phyloP scores from a whole-genome alignment of 1,140 invertebrate genomes.

The Chelonus insularis region DNA sequence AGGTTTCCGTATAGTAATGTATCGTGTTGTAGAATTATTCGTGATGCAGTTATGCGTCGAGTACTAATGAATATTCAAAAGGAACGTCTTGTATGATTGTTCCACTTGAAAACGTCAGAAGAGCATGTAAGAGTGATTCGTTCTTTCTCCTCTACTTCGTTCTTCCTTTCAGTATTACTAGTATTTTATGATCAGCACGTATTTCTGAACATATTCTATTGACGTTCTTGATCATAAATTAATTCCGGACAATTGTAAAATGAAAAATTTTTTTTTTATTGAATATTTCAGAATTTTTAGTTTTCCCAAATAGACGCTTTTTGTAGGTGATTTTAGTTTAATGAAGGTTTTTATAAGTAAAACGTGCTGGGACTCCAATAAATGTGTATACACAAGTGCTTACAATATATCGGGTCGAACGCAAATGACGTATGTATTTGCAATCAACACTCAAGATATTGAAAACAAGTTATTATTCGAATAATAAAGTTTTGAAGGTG shows the following conservation, averaged over 20 bases:
- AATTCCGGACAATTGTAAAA: background rate
- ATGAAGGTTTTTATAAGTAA: too few species aligned
- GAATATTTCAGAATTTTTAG: background rate
- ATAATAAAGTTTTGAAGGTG: background rate
- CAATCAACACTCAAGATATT: background rate
- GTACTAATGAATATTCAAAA: conserved; percentile 1
- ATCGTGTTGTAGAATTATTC: background rate
- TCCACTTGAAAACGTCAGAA: background rate
- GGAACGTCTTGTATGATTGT: conserved; percentile 5
- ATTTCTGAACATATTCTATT: background rate
- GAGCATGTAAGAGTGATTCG: background rate
- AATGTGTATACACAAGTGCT: conserved; percentile 9
- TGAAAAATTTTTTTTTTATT: background rate
- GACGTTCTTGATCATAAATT: background rate
- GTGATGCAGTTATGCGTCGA: background rate
- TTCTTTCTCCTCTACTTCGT: background rate
- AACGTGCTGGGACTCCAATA: background rate
- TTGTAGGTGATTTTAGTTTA: too few species aligned
- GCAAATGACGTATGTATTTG: background rate
- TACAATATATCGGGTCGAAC: background rate
- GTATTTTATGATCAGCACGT: conserved; percentile 4
- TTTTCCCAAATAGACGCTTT: too few species aligned
- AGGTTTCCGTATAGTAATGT: conserved; percentile 3
- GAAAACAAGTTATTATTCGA: background rate
- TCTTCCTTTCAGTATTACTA: too few species aligned